These are phyloP conservation scores for Hypanus sabinus DNA, from an alignment of 2,113 vertebrate species.

Conservation along the genomic window DNA sequence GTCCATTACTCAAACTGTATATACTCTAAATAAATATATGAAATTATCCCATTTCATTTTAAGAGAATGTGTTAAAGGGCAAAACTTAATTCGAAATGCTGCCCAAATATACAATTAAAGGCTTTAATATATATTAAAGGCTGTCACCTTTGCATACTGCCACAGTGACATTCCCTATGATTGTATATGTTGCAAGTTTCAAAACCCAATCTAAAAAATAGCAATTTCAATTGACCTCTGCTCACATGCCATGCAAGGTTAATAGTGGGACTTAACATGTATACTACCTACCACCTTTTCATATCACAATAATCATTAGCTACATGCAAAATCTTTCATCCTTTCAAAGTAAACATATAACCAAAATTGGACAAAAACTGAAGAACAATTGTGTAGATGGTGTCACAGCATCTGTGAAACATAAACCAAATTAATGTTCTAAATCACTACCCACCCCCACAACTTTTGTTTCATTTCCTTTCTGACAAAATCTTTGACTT, in stretches of 20 bases:
- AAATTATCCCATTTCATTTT: no score
- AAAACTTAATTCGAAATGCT: not conserved
- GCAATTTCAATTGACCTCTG: not conserved
- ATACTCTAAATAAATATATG: no score
- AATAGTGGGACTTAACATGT: not conserved
- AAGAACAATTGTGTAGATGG: no score
- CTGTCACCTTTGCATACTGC: not conserved
- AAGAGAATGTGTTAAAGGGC: no score
- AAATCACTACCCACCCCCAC: no score
- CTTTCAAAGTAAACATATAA: not conserved
- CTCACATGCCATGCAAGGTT: not conserved
- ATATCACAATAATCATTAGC: not conserved
- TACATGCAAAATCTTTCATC: not conserved
- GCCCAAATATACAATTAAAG: not conserved
- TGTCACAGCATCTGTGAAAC: no score
- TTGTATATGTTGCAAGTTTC: not conserved
- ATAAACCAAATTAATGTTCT: no score
- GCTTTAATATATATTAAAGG: no score
- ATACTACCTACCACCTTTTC: not conserved
- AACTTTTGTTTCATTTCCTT: no score
- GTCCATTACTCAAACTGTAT: not conserved
- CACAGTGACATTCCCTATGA: not conserved
- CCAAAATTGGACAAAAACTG: not conserved
- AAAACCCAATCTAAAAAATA: not conserved
- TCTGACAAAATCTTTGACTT: no score